phyloP scores from a whole-genome alignment of 2,113 vertebrate species.

The Steatornis caripensis region DNA sequence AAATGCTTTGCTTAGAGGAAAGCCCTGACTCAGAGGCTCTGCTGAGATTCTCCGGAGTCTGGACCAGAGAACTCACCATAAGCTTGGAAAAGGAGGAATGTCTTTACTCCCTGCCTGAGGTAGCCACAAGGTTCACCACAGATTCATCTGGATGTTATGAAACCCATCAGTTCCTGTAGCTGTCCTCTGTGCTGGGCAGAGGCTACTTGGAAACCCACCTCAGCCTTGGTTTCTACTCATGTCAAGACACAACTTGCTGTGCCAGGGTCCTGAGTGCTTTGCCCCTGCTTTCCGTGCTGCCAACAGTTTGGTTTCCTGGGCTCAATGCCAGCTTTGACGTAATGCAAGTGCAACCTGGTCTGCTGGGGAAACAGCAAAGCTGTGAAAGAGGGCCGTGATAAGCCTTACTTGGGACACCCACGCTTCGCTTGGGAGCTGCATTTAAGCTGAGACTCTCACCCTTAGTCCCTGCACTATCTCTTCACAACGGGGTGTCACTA shows the following conservation, averaged over 20 bases:
- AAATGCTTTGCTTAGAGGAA: background rate
- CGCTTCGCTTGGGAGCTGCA: background rate
- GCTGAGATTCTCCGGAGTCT: background rate
- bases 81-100: background rate
- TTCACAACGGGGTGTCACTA: background rate
- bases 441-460: background rate
- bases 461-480: background rate
- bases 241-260: background rate
- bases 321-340: background rate
- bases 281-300: background rate
- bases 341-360: background rate
- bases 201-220: background rate
- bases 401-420: background rate
- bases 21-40: background rate
- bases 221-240: background rate
- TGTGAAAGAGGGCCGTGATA: background rate
- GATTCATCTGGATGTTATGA: background rate
- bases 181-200: background rate
- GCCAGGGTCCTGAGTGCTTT: background rate
- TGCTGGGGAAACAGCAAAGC: background rate
- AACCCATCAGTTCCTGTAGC: background rate
- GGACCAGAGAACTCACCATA: background rate
- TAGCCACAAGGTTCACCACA: background rate
- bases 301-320: rapidly evolving
- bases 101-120: background rate